Conservation (phyloP, 2,888 invertebrate species). For the Physocephala rufipes region DNA sequence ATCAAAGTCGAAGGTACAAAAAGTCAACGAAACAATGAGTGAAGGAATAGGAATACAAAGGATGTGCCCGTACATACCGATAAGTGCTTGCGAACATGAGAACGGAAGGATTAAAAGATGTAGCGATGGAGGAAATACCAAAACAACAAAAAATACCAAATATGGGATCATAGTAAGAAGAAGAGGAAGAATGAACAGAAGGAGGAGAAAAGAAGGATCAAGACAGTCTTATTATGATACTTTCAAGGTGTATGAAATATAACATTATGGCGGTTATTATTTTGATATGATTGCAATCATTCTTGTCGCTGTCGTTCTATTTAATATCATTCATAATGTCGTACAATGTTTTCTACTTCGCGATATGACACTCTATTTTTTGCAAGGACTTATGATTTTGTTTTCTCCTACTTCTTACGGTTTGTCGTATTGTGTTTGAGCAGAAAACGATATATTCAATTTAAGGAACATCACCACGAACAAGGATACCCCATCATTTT, state of each 20-base stretch:
- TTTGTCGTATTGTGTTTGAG: not conserved
- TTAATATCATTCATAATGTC: not conserved
- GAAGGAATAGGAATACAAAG: not conserved
- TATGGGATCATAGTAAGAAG: not conserved
- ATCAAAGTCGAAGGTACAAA: not conserved
- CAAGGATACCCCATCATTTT: constrained; percentile 27
- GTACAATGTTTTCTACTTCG: constrained; percentile 22
- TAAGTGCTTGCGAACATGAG: too few relatives aligned
- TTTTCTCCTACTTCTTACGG: not conserved
- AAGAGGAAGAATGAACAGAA: not conserved
- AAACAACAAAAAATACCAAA: not conserved
- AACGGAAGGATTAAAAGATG: not conserved
- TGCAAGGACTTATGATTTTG: not conserved
- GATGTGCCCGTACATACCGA: too few relatives aligned
- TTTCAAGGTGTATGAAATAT: constrained; percentile 1
- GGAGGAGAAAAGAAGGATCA: too few relatives aligned
- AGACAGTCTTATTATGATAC: constrained; percentile 3
- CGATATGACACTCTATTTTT: not conserved
- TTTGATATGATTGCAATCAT: not conserved
- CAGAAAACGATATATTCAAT: constrained; percentile 19
- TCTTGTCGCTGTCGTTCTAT: constrained; percentile 18
- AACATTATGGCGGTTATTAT: not conserved
- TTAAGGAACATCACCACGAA: constrained; percentile 30
- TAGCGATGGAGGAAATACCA: not conserved
- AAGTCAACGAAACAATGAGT: not conserved